Base-by-base conservation (phyloP, 2,797 vertebrate genomes). In the Malurus leucopterus region DNA sequence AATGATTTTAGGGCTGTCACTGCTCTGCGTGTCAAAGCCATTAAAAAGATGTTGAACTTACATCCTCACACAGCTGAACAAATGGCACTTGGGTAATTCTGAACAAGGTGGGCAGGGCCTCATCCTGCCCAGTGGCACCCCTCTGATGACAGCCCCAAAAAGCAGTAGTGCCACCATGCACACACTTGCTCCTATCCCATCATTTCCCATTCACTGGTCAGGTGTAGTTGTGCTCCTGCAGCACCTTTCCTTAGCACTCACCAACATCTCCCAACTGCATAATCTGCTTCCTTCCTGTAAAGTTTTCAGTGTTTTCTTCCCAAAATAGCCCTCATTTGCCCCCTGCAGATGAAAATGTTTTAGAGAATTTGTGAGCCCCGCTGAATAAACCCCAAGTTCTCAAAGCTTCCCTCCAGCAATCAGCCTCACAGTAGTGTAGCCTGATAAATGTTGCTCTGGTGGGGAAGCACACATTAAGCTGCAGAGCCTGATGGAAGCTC, bases 351-450 rank as follows among this genome's bases (percentile, higher is more conserved):
- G 51, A 90, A 86, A 88, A 58, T 57, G 47, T 59, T 85, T 69
- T 36, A 58, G 83, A 76, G 68, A 75, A 68, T 80, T 83, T 54
- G 59, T 86, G 75, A 91, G 34, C 46, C 64, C 77, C 1, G 4
- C 41, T 84, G 76, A 62, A 50, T 32, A 76, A 80, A 88, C 65
- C 32, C 75, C 26, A 21, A 59, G 54, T 91, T 91, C 32, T 50
- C 87, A 74, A 85, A 78, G 47, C 38, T 90, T 82, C 64, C 78
- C 49, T 82, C 70, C 57, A 88, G 91, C 86, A 77, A 57, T 91
- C 93, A 84, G 80, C 70, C 61, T 83, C 77, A 6, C 85, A 88
- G 89, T 22, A 11, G 15, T 62, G 85, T 8, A 86, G 77, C 73
- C 78, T 86, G 78, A 90, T 79, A n/a, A 68, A 87, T 53, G 68